These are phyloP conservation scores for Tetrax tetrax DNA, from an alignment of 2,113 vertebrate species.

Conservation along the genomic window DNA sequence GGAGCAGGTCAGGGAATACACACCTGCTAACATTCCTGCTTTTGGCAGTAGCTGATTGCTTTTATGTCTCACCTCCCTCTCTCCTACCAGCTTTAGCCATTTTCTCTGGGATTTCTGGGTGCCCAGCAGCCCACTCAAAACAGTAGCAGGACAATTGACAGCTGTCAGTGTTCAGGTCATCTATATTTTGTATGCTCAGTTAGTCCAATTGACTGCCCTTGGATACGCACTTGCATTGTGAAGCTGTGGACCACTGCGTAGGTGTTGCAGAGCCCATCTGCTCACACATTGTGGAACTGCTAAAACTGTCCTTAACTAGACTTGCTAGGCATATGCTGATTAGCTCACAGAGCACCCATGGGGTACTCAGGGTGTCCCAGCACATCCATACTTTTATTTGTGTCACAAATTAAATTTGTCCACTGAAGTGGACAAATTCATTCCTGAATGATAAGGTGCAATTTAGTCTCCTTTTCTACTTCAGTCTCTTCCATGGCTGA, in stretches of 20 bases:
- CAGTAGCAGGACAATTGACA: not conserved
- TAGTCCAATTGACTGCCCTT: not conserved
- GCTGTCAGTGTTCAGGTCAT: not conserved
- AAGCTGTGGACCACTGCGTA: not conserved
- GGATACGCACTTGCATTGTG: not conserved
- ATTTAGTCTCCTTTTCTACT: not conserved
- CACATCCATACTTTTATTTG: not conserved
- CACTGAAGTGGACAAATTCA: not conserved
- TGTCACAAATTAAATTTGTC: not conserved
- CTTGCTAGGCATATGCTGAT: not conserved
- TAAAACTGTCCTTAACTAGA: not conserved
- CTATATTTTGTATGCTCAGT: not conserved
- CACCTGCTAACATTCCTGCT: not conserved
- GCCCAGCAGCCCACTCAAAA: not conserved
- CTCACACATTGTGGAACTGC: not conserved
- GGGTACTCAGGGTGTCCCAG: not conserved
- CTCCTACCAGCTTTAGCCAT: not conserved
- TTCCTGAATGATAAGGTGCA: not conserved
- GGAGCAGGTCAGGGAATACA: not conserved
- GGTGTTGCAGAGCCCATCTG: not conserved
- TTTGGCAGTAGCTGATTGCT: not conserved
- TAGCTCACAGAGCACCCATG: not conserved
- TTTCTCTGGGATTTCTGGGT: constrained; percentile 7
- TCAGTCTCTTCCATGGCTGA: not conserved
- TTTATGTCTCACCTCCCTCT: constrained; percentile 1